A percentile compares a stretch with the other conserved stretches of the same genome.
Conservation (phyloP, 2,113 vertebrate species). For the Hypanus sabinus region DNA sequence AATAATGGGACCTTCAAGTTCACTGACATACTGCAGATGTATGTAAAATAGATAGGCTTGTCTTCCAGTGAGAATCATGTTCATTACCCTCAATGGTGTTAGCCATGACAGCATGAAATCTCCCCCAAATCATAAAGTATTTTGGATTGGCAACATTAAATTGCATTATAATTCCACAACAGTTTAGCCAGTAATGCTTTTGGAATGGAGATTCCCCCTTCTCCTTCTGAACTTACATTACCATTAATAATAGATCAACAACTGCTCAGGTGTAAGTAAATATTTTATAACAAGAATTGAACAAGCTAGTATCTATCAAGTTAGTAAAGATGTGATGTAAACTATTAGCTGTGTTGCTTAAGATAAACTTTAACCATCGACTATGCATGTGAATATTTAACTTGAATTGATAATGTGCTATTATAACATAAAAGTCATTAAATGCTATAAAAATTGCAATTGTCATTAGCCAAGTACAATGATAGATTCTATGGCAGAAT, state of each 20-base stretch:
- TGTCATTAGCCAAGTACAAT: neutral
- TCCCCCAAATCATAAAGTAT: slow-evolving; percentile 23
- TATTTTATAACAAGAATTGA: slow-evolving; percentile 32
- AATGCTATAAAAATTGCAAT: neutral
- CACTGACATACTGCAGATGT: slow-evolving; percentile 27
- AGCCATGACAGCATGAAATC: neutral
- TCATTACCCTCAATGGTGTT: neutral
- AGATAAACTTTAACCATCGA: slow-evolving; percentile 7
- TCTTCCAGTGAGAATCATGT: neutral
- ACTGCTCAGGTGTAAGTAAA: slow-evolving; percentile 27
- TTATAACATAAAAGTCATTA: neutral
- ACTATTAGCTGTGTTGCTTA: slow-evolving; percentile 10
- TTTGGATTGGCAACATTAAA: slow-evolving; percentile 8
- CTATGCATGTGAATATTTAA: neutral
- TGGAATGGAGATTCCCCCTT: neutral
- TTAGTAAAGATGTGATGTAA: slow-evolving; percentile 23
- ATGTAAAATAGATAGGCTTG: slow-evolving; percentile 25
- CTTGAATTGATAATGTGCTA: neutral
- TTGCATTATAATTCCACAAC: slow-evolving; percentile 28
- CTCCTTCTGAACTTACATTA: slow-evolving; percentile 14
- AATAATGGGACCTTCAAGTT: slow-evolving; percentile 20
- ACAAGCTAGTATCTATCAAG: slow-evolving; percentile 29
- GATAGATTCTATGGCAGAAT: neutral
- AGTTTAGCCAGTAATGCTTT: slow-evolving; percentile 22
- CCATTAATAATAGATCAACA: slow-evolving; percentile 22